phyloP scores from a whole-genome alignment of 2,888 invertebrate genomes.

The Ichneumoninae sp. region DNA sequence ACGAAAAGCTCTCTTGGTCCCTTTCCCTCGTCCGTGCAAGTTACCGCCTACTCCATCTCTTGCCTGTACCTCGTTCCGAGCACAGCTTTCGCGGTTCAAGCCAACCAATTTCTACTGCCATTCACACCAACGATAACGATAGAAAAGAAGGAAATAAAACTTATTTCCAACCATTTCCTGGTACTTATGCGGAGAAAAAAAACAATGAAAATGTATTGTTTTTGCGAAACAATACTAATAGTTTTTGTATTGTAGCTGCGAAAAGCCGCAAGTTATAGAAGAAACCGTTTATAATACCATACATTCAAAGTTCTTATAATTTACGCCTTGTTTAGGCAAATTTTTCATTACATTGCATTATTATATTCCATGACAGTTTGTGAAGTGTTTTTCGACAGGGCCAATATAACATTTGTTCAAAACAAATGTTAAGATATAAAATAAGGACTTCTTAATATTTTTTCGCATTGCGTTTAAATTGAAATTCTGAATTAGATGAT shows the following conservation, averaged over 20 bases:
- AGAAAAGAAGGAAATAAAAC: constrained; percentile 4
- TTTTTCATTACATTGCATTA: background rate
- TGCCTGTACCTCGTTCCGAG: background rate
- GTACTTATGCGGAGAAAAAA: constrained; percentile 12
- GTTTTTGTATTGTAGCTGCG: no score
- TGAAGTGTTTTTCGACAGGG: background rate
- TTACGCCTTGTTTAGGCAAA: background rate
- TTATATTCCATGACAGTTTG: background rate
- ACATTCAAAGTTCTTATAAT: background rate
- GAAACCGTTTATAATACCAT: background rate
- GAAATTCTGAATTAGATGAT: background rate
- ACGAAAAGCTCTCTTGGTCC: constrained; percentile 37
- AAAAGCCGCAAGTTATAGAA: background rate
- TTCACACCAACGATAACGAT: constrained; percentile 4
- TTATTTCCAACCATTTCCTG: constrained; percentile 16
- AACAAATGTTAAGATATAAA: background rate
- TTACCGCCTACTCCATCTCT: background rate
- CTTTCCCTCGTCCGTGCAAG: background rate
- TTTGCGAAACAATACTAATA: no score
- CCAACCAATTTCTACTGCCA: constrained; percentile 46
- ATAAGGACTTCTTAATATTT: background rate
- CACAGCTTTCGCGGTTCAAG: constrained; percentile 44
- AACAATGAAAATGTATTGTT: constrained; percentile 23
- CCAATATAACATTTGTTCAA: background rate
- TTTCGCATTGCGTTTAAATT: background rate